Evolutionary conservation across 64 coral and sea anemone genomes (phyloP), one percentile per base, ranked within the genome.

Genomic region (Pocillopora damicornis): DNA sequence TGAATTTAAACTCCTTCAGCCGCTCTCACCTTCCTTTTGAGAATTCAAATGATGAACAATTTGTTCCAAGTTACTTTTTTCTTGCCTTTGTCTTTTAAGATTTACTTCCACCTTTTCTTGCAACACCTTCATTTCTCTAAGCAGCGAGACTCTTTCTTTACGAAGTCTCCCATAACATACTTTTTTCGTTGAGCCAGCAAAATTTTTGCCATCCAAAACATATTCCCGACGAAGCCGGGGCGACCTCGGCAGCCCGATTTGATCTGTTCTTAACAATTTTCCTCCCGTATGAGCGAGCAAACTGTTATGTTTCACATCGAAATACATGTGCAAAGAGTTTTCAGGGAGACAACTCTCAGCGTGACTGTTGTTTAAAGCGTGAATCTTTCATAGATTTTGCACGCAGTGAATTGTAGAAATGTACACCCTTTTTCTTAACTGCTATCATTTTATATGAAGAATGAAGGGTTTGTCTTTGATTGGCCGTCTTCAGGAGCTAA

Each of bases 11-110:
- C 1, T 12, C n/a, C 0, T 75, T 30, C 7, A 7, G 42, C 2
- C 42, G 42, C 8, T 18, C 11, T 15, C 72, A 89, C 87, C 87
- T 89, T 89, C 60, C 71, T 57, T 79, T 72, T 89, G 74, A 80
- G 1, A n/a, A 30, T 79, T 58, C 45, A 89, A 51, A n/a, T 89
- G 87, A 79, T 72, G 45, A 20, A 78, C 16, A 80, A 89, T 80
- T n/a, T 79, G 63, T 58, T 79, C 51, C 15, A 76, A 68, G 63
- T 89, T 78, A 35, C 78, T 80, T 66, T 79, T 89, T 20, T 89
- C 87, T 10, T 69, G 42, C 35, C 56, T 63, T 17, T 79, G 65
- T 57, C 25, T 79, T 22, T 58, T 89, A 1, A 80, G 22, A 79
- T 4, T 30, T 35, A 58, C 57, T 89, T 69, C 63, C 16, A 18